Base-by-base conservation (phyloP, 1,140 invertebrate species). In the Drosophila micromelanica region DNA sequence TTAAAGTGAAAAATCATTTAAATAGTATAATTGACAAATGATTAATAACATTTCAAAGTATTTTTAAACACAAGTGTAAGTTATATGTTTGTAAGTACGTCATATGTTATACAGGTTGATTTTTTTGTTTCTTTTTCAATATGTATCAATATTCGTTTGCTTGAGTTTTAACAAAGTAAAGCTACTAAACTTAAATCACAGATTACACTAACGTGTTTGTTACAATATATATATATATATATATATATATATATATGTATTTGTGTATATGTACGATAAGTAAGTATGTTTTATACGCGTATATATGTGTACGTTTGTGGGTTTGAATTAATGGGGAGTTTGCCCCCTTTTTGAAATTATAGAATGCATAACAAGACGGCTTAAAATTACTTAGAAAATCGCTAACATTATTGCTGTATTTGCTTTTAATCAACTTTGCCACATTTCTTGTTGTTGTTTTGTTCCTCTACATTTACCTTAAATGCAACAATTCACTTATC, bases 121-220 rank as follows among this genome's bases (percentile, higher is more conserved):
- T 70, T 37, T 68, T 35, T 48, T 62, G 62, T 7, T 35, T 35
- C 8, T 35, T 9, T 38, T 63, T 30, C 54, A 48, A 67, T 77
- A 67, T 71, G 77, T 51, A 80, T 68, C 59, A 64, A 38, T 77
- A 63, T 54, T 51, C 35, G 23, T 61, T 59, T 46, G 45, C 57
- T 67, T 65, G 51, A 79, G 73, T 87, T 86, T 90, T 62, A 90
- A 87, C 73, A 78, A 90, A 87, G 74, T 90, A 87, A 90, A 90
- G 76, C 81, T 90, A 90, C 82, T 87, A 90, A 90, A 90, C 87
- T 90, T 90, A 90, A 90, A 90, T 90, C 87, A 90, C 87, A 90
- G 87, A 90, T 90, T 87, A 87, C 87, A 90, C 87, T 90, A 90
- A 87, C 55, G 81, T 87, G 78, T 90, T 90, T 81, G 78, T 90